Evolutionary conservation across 1,140 invertebrate genomes (phyloP).

Genomic region (Eciton burchellii): DNA sequence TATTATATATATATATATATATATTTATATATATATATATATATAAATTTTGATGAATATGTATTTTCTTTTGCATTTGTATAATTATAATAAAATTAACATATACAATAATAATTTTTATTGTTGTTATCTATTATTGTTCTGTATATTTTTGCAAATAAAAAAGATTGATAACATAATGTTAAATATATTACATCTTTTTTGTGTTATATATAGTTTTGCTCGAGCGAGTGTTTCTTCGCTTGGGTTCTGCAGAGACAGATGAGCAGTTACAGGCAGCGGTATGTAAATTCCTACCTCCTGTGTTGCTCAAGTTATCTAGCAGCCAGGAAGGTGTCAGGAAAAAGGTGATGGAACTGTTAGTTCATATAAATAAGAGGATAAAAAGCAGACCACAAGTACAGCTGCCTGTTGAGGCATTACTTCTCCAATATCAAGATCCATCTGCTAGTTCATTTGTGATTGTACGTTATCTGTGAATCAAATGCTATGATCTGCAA

Average conservation of each 20-base stretch:
- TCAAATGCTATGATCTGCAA: constrained; percentile 35
- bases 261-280: constrained; percentile 95
- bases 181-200: background rate
- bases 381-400: constrained; percentile 94
- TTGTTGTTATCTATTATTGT: no score
- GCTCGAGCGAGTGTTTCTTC: constrained; percentile 94
- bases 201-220: constrained; percentile 86
- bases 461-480: constrained; percentile 87
- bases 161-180: background rate
- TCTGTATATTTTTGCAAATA: background rate
- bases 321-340: constrained; percentile 94
- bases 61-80: no score
- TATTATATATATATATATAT: background rate
- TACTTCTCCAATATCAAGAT: constrained; percentile 93
- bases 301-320: constrained; percentile 95
- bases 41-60: background rate
- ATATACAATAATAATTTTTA: no score
- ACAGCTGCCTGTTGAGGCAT: constrained; percentile 94
- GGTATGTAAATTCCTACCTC: constrained; percentile 94
- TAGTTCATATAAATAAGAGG: constrained; percentile 96
- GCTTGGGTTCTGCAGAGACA: constrained; percentile 94
- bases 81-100: no score
- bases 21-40: background rate
- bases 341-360: constrained; percentile 96
- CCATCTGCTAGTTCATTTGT: constrained; percentile 92